Conservation (phyloP, 2,888 invertebrate species). For the Melolontha melolontha region DNA sequence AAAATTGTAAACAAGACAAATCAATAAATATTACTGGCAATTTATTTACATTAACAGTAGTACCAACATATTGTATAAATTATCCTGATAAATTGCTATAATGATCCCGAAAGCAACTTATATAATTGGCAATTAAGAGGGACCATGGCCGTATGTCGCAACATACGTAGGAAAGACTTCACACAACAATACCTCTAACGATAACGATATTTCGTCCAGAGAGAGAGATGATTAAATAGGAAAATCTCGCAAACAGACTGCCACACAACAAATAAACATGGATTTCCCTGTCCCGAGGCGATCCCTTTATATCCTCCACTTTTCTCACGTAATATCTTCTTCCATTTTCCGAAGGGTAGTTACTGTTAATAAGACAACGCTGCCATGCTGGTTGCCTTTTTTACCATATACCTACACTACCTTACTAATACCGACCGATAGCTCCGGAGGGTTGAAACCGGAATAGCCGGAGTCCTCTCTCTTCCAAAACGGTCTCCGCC, state of each 20-base stretch:
- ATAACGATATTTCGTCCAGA: constrained; percentile 13
- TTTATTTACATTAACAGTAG: constrained; percentile 6
- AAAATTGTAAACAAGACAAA: not conserved
- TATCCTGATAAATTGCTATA: constrained; percentile 35
- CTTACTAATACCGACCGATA: constrained; percentile 20
- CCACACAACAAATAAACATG: constrained; percentile 27
- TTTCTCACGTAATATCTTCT: constrained; percentile 38
- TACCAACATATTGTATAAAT: constrained; percentile 32
- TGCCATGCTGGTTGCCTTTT: constrained; percentile 21
- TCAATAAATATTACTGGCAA: not conserved
- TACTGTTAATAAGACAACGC: constrained; percentile 43
- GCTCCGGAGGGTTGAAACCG: constrained; percentile 8
- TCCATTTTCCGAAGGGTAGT: constrained; percentile 43
- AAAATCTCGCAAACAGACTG: constrained; percentile 23
- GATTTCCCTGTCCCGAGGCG: constrained; percentile 34
- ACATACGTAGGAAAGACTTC: constrained; percentile 12
- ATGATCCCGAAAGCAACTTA: constrained; percentile 36
- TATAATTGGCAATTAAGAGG: constrained; percentile 34
- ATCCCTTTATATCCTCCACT: constrained; percentile 38
- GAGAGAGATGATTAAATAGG: constrained; percentile 31
- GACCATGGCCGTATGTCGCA: constrained; percentile 10
- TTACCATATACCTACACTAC: constrained; percentile 4
- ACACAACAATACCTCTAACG: constrained; percentile 18
- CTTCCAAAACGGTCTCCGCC: constrained; percentile 11
- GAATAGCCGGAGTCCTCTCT: constrained; percentile 36